Conservation (phyloP, 2,888 invertebrate species). For the Nebria salina region DNA sequence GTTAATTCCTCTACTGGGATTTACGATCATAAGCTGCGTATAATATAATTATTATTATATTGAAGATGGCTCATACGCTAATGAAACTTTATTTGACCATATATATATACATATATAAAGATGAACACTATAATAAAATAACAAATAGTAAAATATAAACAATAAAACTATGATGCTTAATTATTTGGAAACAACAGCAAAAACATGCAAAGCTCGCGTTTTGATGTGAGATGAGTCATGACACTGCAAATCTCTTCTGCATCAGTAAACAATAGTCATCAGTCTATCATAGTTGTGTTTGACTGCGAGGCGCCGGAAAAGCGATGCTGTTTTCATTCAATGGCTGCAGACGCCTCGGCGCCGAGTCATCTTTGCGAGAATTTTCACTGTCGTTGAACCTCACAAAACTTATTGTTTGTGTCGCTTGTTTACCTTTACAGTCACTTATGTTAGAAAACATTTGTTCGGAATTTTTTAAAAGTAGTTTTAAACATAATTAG, state of each 20-base stretch:
- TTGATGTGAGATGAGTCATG: not conserved
- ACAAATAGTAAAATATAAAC: no score
- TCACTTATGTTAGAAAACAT: no score
- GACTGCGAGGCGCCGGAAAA: not conserved
- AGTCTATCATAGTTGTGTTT: not conserved
- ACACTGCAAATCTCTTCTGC: not conserved
- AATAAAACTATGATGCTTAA: no score
- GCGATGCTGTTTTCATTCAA: not conserved
- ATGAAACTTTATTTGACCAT: not conserved
- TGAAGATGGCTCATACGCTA: not conserved
- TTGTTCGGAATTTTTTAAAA: not conserved
- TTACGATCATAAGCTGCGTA: not conserved
- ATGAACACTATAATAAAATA: no score
- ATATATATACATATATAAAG: no score
- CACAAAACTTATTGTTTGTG: not conserved
- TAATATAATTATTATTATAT: not conserved
- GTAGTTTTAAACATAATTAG: no score
- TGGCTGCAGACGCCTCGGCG: not conserved
- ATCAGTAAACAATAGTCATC: not conserved
- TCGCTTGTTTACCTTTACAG: not conserved
- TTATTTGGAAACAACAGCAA: no score
- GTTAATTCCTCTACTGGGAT: no score
- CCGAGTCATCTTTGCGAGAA: not conserved
- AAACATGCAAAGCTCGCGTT: no score
- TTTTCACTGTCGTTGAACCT: not conserved